Evolutionary conservation across 2,797 vertebrate genomes (phyloP).

Genomic region (Rhabdomys pumilio): DNA sequence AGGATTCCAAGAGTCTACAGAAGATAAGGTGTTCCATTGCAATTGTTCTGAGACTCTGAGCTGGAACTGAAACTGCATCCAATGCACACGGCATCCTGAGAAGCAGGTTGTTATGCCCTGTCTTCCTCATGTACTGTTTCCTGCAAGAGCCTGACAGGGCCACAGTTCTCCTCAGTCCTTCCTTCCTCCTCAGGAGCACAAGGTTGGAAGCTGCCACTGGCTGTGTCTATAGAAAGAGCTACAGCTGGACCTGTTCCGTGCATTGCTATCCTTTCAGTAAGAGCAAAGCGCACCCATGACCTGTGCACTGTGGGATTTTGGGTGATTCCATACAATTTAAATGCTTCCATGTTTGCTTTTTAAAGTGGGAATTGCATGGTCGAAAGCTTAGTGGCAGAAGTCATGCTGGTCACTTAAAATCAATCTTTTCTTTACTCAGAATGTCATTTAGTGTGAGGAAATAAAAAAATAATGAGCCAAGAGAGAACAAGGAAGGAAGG

Average conservation of each 20-base stretch:
- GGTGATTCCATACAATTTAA: neutral
- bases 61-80: neutral
- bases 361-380: neutral
- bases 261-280: neutral
- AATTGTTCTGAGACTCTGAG: neutral
- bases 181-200: neutral
- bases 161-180: neutral
- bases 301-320: neutral
- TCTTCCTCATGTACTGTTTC: neutral
- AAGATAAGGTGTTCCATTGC: neutral
- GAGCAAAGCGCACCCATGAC: neutral
- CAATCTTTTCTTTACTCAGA: constrained; percentile 29
- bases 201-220: neutral
- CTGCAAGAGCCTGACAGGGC: neutral
- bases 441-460: neutral
- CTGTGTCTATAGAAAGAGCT: neutral
- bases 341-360: neutral
- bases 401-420: neutral
- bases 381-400: neutral
- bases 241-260: neutral
- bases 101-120: neutral
- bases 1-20: neutral
- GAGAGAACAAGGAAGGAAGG: neutral
- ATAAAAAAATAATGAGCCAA: neutral
- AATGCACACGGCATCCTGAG: neutral